Base-by-base conservation (phyloP, 2,888 invertebrate genomes). In the Drosophila demipolita region DNA sequence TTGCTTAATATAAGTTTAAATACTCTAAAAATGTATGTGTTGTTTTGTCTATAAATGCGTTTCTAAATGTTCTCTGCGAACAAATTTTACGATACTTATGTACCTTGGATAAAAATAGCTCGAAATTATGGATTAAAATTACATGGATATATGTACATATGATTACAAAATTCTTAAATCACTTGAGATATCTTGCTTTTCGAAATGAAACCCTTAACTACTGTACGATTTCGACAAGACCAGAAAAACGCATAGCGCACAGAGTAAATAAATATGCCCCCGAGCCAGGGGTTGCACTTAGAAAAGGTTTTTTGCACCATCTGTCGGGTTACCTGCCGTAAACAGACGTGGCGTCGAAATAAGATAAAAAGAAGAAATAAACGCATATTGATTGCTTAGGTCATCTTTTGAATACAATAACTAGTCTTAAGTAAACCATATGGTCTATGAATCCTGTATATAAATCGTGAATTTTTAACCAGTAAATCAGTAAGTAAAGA, bases 21-120 rank as follows among this genome's bases (percentile, higher is more conserved):
- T 66, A 63, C 59, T 29, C 1, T 61, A 7, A 55, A 64, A 68
- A 83, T 81, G 81, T 84, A 87, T 89, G 82, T 87, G 87, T 83
- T 91, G 89, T 83, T 78, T 77, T 66, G 80, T 73, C 67, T 68
- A 59, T 80, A 83, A 79, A 29, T 26, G 0, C 29, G 17, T n/a
- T 36, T 36, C 12, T 29, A 15, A 12, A 17, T 33, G 12, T 15
- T 49, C 49, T 20, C 12, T 20, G 42, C 20, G 3, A 6, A 42
- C 20, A 20, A 20, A 20, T 20, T 20, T 42, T 20, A 45, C 12
- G 7, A 45, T 12, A 20, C 12, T 20, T 12, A 7, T 23, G 45
- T 45, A 8, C 23, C 23, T 23, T 45, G 45, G 45, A 23, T 4
- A 23, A 23, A 23, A 15, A 15, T 8, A 23, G 8, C 1, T 23